Conservation (phyloP, 2,113 vertebrate genomes). For the Smithornis capensis region DNA sequence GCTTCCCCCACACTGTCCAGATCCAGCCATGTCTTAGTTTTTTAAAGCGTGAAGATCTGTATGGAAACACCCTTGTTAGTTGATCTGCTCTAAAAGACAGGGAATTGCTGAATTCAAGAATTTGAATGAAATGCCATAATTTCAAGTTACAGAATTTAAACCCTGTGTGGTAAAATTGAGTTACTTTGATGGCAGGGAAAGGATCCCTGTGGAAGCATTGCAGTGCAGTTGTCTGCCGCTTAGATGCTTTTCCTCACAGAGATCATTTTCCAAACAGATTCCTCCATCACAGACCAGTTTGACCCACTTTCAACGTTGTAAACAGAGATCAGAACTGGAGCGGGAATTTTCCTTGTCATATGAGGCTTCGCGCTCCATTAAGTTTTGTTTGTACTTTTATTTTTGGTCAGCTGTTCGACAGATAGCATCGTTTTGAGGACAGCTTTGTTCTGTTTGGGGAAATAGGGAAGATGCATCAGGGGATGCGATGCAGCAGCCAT, state of each 20-base stretch:
- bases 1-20: background rate
- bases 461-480: background rate
- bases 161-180: background rate
- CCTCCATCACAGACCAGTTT: slow-evolving; percentile 6
- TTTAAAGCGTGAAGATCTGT: background rate
- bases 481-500: background rate
- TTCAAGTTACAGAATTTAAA: background rate
- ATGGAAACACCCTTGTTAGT: background rate
- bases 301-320: slow-evolving; percentile 37
- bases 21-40: background rate
- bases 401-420: slow-evolving; percentile 9
- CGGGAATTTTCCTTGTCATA: slow-evolving; percentile 55
- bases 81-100: background rate
- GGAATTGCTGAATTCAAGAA: background rate
- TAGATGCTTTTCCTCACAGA: slow-evolving; percentile 27
- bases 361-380: slow-evolving; percentile 41
- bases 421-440: background rate
- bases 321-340: slow-evolving; percentile 47
- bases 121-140: background rate
- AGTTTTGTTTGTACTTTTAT: slow-evolving; percentile 44
- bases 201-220: background rate
- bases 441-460: background rate
- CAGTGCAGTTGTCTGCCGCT: background rate
- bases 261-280: background rate
- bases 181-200: background rate